Evolutionary conservation across 2,888 invertebrate species (phyloP), one percentile per base, ranked within the genome.

Genomic region (Clivina fossor): DNA sequence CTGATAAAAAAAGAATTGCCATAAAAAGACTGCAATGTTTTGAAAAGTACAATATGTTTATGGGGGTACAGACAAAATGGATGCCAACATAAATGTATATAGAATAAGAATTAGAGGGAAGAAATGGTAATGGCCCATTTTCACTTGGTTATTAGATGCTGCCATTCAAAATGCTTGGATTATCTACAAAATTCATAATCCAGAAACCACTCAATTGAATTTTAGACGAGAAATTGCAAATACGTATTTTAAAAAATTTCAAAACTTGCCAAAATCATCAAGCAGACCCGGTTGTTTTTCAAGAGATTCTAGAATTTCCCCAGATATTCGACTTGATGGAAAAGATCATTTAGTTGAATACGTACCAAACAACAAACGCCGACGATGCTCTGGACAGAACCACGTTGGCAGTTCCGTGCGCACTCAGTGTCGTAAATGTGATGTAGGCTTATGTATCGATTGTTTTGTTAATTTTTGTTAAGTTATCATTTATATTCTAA

Each of bases 1-100:
- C 32, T 32, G 32, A 4, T 4, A 32, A 32, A n/a, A 32, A 32
- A n/a, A 32, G 13, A 32, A 32, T 32, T 11, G n/a, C 5, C 4
- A 32, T 32, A 32, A 4, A 4, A 4, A 4, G 32, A 7, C 32
- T n/a, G n/a, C n/a, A n/a, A n/a, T 33, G 46, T 19, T 49, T 64
- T 43, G 56, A 48, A 20, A 51, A 61, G 43, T 65, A 65, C 41
- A 65, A 65, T 50, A 37, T 50, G 15, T 55, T 56, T 38, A 65
- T 65, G 62, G 64, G 62, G 61, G 62, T 8, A 63, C 58, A 1
- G 63, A 63, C 38, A 56, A 56, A 44, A 63, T 62, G 60, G 63
- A 62, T 30, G 33, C 55, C 13, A 60, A 60, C 15, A 41, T 57
- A 3, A 47, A n/a, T n/a, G n/a, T n/a, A n/a, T n/a, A n/a, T n/a